Evolutionary conservation across 2,113 vertebrate genomes (phyloP).

Genomic region (Piaya cayana): DNA sequence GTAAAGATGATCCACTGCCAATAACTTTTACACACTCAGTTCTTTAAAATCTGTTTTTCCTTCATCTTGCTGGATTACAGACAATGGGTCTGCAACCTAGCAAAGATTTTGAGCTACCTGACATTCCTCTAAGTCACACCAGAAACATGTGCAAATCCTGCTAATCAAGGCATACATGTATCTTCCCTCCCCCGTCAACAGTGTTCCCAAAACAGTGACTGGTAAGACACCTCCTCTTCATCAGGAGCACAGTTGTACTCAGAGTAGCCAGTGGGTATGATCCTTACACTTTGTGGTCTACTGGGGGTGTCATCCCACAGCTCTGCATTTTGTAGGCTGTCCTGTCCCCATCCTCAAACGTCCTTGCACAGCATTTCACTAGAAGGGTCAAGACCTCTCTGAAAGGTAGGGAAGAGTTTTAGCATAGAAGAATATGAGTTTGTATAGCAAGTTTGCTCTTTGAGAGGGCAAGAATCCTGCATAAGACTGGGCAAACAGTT

Average conservation of each 20-base stretch:
- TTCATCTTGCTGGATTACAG: neutral
- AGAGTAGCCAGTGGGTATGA: fast-evolving
- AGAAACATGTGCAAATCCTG: neutral
- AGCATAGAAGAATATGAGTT: fast-evolving
- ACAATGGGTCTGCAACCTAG: neutral
- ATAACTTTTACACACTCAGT: neutral
- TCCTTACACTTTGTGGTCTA: neutral
- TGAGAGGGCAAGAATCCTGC: neutral
- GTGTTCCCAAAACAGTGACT: fast-evolving
- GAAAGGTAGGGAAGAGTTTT: neutral
- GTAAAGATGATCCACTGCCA: neutral
- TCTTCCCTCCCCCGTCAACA: neutral
- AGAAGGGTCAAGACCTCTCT: neutral
- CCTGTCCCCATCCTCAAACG: neutral
- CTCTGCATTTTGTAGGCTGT: neutral
- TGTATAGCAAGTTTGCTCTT: neutral
- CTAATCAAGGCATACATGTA: fast-evolving
- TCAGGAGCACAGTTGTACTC: fast-evolving
- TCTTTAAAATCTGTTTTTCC: neutral
- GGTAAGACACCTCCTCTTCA: neutral
- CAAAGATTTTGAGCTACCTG: neutral
- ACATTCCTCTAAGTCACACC: neutral
- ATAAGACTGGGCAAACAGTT: neutral
- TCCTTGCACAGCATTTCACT: fast-evolving
- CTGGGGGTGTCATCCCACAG: neutral